Base-by-base conservation (phyloP, 2,797 vertebrate genomes). In the Acridotheres tristis region DNA sequence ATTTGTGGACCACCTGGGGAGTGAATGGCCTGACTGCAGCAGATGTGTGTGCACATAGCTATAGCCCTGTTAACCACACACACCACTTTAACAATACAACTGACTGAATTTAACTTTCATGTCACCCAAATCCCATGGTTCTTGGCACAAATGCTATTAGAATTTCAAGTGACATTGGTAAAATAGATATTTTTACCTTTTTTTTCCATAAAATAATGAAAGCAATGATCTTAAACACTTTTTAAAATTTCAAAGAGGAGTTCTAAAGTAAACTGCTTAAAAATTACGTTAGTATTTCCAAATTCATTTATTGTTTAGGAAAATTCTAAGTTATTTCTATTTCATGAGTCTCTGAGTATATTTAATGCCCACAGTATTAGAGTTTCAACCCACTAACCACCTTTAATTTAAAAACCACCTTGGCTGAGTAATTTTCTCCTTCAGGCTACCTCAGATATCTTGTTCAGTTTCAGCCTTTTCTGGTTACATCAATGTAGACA, bases 51-150 rank as follows among this genome's bases (percentile, higher is more conserved):
- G 36, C 27, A 32, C 7, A 18, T 1, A 72, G 32, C 9, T 29
- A 14, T 7, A 55, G 34, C 20, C 12, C 25, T 30, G 23, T 68
- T n/a, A 55, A 11, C 16, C 30, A 79, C 21, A 8, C 59, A 71
- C 18, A 38, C 2, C 23, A 21, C 9, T 59, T 67, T 21, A 75
- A 65, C 27, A 43, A 43, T 13, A 36, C 0, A 0, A n/a, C 4
- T 19, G 57, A 7, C 6, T 47, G 51, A 73, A 69, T 77, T 43
- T 69, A 16, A 48, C 18, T 50, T 59, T 63, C 40, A 6, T 34
- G 4, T n/a, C 36, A 72, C 22, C 38, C 6, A 30, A 23, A 55
- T 34, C 67, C 27, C 3, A 43, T 19, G 4, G 1, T 25, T 63
- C 26, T 53, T 48, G 17, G 8, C 11, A 71, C 10, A 78, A 66